These are phyloP conservation scores for Thalassoma bifasciatum DNA, from an alignment of 2,113 vertebrate genomes.

Conservation along the genomic window DNA sequence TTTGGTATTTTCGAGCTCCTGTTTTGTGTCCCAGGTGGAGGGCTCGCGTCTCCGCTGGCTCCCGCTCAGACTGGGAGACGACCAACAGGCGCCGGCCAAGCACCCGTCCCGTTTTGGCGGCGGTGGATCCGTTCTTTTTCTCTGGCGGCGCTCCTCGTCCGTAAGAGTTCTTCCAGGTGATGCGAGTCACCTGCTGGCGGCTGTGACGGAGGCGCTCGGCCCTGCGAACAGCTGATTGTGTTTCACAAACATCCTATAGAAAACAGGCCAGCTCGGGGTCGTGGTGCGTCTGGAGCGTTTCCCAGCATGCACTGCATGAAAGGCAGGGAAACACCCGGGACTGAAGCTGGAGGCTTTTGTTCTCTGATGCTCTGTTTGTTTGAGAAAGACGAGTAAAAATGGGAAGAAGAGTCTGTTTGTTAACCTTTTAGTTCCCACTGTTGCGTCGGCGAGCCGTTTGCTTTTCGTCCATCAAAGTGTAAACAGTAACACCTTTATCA, in stretches of 20 bases:
- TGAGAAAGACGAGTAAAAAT: background rate
- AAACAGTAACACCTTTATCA: too few species aligned
- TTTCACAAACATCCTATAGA: background rate
- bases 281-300: slow-evolving; percentile 1
- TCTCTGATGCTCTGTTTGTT: background rate
- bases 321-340: slow-evolving; percentile 21
- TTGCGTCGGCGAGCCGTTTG: too few species aligned
- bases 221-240: slow-evolving; percentile 1
- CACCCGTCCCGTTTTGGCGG: background rate
- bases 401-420: background rate
- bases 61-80: slow-evolving; percentile 5
- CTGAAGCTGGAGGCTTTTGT: background rate
- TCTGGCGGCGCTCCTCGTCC: slow-evolving; percentile 9
- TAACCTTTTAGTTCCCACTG: too few species aligned
- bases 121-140: background rate
- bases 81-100: slow-evolving; percentile 29
- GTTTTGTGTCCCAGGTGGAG: slow-evolving; percentile 7
- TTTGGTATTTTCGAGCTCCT: slow-evolving; percentile 40
- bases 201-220: background rate
- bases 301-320: slow-evolving; percentile 35
- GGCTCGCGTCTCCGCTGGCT: slow-evolving; percentile 32
- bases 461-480: too few species aligned
- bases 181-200: background rate
- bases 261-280: slow-evolving; percentile 3
- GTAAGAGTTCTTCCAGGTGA: background rate